A percentile compares a stretch with the other conserved stretches of the same genome.
phyloP scores from a whole-genome alignment of 2,888 invertebrate species.

The Isoperla grammatica region DNA sequence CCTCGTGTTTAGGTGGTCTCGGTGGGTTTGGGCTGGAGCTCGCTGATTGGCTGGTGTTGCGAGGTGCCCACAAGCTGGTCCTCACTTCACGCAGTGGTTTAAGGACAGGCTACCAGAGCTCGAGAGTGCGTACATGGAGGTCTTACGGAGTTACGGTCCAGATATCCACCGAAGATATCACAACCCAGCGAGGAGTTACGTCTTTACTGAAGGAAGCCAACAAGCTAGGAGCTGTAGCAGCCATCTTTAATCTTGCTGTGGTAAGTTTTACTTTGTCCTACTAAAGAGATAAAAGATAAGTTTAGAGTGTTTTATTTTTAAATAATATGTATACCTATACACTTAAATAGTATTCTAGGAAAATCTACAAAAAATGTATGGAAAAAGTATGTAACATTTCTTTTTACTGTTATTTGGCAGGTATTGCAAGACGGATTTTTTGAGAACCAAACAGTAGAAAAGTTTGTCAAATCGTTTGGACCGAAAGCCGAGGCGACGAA shows the following conservation, averaged over 20 bases:
- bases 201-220: constrained; percentile 59
- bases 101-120: constrained; percentile 51
- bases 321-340: too few relatives aligned
- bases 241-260: constrained; percentile 87
- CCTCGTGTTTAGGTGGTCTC: constrained; percentile 57
- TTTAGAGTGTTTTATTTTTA: neutral
- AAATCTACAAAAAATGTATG: too few relatives aligned
- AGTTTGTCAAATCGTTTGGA: constrained; percentile 59
- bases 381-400: too few relatives aligned
- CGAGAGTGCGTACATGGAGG: constrained; percentile 56
- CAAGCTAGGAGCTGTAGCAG: constrained; percentile 65
- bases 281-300: neutral
- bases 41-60: constrained; percentile 75
- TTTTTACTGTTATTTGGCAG: neutral
- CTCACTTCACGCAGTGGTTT: constrained; percentile 53
- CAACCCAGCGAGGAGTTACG: constrained; percentile 62
- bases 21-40: constrained; percentile 91
- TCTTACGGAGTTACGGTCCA: constrained; percentile 61
- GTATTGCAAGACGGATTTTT: constrained; percentile 64
- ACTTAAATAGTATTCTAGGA: too few relatives aligned
- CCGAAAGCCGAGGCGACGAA: constrained; percentile 81
- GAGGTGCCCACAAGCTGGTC: constrained; percentile 59
- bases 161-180: constrained; percentile 63
- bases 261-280: constrained; percentile 39
- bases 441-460: constrained; percentile 69